A percentile compares a stretch with the other conserved stretches of the same genome.
These are phyloP conservation scores for Heliconius melpomene DNA, from an alignment of 1,140 invertebrate species.

Conservation along the genomic window DNA sequence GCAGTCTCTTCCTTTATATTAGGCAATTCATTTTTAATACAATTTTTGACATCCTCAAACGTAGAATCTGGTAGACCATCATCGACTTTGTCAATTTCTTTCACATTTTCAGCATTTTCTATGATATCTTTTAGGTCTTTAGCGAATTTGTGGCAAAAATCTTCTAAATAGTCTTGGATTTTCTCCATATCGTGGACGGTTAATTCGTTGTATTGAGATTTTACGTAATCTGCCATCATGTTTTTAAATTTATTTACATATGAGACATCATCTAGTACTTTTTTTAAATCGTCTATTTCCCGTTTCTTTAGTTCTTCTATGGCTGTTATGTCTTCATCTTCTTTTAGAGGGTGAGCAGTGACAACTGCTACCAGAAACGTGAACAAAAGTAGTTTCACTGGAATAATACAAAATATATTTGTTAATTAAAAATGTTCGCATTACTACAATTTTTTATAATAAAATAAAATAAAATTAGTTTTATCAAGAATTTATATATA, in stretches of 20 bases:
- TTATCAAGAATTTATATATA: no score
- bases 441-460: no score
- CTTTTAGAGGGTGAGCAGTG: slow-evolving; percentile 25
- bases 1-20: slow-evolving; percentile 42
- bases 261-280: slow-evolving; percentile 30
- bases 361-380: slow-evolving; percentile 6
- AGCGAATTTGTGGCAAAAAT: slow-evolving; percentile 47
- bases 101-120: slow-evolving; percentile 27
- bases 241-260: slow-evolving; percentile 46
- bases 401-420: not conserved
- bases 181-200: slow-evolving; percentile 40
- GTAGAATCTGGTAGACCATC: slow-evolving; percentile 50
- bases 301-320: slow-evolving; percentile 13
- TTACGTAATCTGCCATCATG: slow-evolving; percentile 46
- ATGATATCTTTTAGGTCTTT: slow-evolving; percentile 47
- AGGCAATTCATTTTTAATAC: slow-evolving; percentile 44
- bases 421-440: no score
- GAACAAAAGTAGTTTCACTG: slow-evolving; percentile 24
- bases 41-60: slow-evolving; percentile 46
- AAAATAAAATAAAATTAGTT: no score
- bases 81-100: slow-evolving; percentile 33
- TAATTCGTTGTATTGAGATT: slow-evolving; percentile 39
- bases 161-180: slow-evolving; percentile 42
- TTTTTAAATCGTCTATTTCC: slow-evolving; percentile 29
- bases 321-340: slow-evolving; percentile 14